These are phyloP conservation scores for Diogma glabrata DNA, from an alignment of 2,888 invertebrate genomes.

Conservation along the genomic window DNA sequence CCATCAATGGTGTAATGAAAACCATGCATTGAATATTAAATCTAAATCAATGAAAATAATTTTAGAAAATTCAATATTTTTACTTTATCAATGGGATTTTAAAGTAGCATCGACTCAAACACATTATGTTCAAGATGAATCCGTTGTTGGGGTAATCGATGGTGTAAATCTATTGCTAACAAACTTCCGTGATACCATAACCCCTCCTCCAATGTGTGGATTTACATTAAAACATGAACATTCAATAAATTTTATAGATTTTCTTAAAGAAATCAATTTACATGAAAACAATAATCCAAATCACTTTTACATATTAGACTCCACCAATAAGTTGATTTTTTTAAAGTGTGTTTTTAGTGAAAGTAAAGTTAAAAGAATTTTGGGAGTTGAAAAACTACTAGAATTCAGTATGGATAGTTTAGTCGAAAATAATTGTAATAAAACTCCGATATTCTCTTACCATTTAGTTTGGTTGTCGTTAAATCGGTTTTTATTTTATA, in stretches of 20 bases:
- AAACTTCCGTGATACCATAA: slow-evolving; percentile 55
- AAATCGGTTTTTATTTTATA: slow-evolving; percentile 36
- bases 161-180: slow-evolving; percentile 59
- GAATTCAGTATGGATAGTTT: not conserved
- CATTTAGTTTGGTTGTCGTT: slow-evolving; percentile 46
- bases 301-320: slow-evolving; percentile 28
- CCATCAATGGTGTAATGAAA: slow-evolving; percentile 45
- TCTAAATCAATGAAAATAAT: slow-evolving; percentile 21
- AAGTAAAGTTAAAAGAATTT: slow-evolving; percentile 8
- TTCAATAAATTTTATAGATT: slow-evolving; percentile 47
- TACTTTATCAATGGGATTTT: slow-evolving; percentile 53
- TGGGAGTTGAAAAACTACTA: slow-evolving; percentile 17
- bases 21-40: slow-evolving; percentile 30
- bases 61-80: slow-evolving; percentile 26
- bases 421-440: slow-evolving; percentile 25
- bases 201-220: slow-evolving; percentile 78
- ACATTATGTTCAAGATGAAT: slow-evolving; percentile 40
- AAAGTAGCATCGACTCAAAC: slow-evolving; percentile 44
- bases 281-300: slow-evolving; percentile 31
- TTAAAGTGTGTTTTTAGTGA: slow-evolving; percentile 12
- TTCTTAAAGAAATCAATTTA: slow-evolving; percentile 31
- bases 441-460: slow-evolving; percentile 35
- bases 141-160: slow-evolving; percentile 63
- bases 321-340: slow-evolving; percentile 22
- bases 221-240: slow-evolving; percentile 42